Percentiles rank a stretch among this genome's conserved stretches.
phyloP scores from a whole-genome alignment of 2,888 invertebrate genomes.

The Hypselothyrea guttata region DNA sequence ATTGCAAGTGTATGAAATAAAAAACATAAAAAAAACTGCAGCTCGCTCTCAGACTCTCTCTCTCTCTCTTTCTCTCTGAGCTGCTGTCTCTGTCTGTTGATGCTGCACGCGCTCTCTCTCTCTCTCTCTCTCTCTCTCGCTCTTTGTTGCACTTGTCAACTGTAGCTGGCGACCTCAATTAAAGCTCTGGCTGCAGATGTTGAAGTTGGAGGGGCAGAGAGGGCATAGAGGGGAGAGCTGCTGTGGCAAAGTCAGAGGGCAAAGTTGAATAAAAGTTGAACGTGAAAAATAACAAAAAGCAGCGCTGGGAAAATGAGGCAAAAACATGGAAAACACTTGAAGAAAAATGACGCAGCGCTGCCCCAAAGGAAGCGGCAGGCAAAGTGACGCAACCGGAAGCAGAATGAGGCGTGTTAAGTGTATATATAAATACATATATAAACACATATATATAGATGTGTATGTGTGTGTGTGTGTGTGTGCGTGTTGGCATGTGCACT shows the following conservation, averaged over 20 bases:
- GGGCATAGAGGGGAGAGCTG: neutral
- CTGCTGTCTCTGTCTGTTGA: no score
- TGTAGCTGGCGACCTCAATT: conserved; percentile 81
- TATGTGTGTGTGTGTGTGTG: conserved; percentile 3
- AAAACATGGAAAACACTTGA: conserved; percentile 6
- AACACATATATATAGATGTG: no score
- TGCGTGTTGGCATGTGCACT: conserved; percentile 8
- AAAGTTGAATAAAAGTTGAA: conserved; percentile 78
- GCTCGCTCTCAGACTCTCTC: conserved; percentile 6
- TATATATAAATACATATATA: no score
- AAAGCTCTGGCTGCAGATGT: conserved; percentile 48
- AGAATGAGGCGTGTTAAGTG: conserved; percentile 25
- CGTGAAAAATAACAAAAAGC: conserved; percentile 26
- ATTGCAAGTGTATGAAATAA: conserved; percentile 20
- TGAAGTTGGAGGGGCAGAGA: conserved; percentile 8
- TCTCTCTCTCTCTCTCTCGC: conserved; percentile 3
- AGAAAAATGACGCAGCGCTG: conserved; percentile 68
- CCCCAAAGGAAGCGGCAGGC: conserved; percentile 10
- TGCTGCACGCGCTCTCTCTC: neutral
- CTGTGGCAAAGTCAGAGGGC: conserved; percentile 73
- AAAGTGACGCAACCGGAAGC: conserved; percentile 73
- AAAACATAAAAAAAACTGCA: conserved; percentile 18
- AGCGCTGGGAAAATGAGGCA: no score
- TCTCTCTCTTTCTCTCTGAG: neutral
- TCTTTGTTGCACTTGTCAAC: conserved; percentile 43